phyloP scores from a whole-genome alignment of 2,797 vertebrate genomes.

The Gymnodraco acuticeps region DNA sequence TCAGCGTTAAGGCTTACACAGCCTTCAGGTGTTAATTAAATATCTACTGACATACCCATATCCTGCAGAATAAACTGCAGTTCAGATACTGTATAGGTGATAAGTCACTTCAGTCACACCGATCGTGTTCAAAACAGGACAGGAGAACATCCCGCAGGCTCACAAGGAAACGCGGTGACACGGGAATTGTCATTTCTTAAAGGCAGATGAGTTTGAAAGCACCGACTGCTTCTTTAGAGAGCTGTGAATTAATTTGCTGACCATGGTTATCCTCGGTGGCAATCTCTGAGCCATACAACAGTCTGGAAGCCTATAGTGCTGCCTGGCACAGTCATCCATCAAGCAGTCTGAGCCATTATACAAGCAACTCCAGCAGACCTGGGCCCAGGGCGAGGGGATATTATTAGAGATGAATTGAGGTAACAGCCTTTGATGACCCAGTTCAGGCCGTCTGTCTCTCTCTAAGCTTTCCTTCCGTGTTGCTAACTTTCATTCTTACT shows the following conservation, averaged over 20 bases:
- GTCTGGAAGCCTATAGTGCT: conserved; percentile 56
- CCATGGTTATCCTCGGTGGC: conserved; percentile 70
- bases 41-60: conserved; percentile 74
- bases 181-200: conserved; percentile 57
- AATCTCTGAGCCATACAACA: conserved; percentile 62
- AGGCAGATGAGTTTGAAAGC: conserved; percentile 73
- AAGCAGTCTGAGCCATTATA: conserved; percentile 70
- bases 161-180: conserved; percentile 56
- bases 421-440: conserved; percentile 82
- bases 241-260: conserved; percentile 81
- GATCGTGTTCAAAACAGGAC: conserved; percentile 65
- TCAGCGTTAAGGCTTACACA: conserved; percentile 71
- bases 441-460: conserved; percentile 71
- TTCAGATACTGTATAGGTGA: conserved; percentile 63
- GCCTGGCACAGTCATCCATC: conserved; percentile 79
- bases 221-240: conserved; percentile 61
- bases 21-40: conserved; percentile 80
- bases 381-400: conserved; percentile 70
- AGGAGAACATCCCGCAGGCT: conserved; percentile 44
- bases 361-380: conserved; percentile 71
- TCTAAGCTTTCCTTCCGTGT: conserved; percentile 60
- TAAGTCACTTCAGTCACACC: conserved; percentile 65
- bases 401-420: conserved; percentile 80
- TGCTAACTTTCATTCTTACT: conserved; percentile 63
- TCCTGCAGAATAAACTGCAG: conserved; percentile 66